phyloP scores from a whole-genome alignment of 2,888 invertebrate species.

The Fissipunctia ypsillon region DNA sequence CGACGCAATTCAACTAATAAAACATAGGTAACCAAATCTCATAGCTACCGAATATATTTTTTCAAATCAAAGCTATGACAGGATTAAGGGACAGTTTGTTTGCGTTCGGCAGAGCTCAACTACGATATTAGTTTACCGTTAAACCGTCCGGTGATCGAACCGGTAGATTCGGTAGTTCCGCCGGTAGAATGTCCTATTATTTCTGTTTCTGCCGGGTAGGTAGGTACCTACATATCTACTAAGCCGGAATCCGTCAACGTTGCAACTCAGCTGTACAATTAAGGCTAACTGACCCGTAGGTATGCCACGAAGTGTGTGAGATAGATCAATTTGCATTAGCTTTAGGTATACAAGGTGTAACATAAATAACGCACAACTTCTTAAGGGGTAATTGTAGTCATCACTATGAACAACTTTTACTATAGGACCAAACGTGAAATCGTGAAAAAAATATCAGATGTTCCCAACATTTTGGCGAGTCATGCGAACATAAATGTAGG shows the following conservation, averaged over 20 bases:
- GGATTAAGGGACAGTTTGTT: background rate
- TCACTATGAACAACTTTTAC: no score
- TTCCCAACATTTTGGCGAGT: no score
- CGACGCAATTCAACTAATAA: background rate
- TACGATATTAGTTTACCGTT: constrained; percentile 17
- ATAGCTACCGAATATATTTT: background rate
- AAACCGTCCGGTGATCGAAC: background rate
- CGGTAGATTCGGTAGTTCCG: background rate
- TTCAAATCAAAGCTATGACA: background rate
- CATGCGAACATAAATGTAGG: no score
- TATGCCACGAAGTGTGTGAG: background rate
- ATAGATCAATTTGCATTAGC: background rate
- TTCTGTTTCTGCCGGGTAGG: background rate
- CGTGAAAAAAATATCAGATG: no score
- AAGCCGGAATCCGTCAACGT: background rate
- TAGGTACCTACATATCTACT: background rate
- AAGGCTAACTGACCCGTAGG: background rate
- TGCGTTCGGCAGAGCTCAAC: background rate
- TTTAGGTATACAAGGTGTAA: no score
- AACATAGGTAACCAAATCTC: background rate
- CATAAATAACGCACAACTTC: no score
- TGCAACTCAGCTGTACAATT: background rate
- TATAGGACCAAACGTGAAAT: no score
- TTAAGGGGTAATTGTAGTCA: no score
- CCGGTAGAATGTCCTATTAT: background rate